Percentiles rank a stretch among this genome's conserved stretches.
These are phyloP conservation scores for Neodiprion virginianus DNA, from an alignment of 1,140 invertebrate species.

Conservation along the genomic window DNA sequence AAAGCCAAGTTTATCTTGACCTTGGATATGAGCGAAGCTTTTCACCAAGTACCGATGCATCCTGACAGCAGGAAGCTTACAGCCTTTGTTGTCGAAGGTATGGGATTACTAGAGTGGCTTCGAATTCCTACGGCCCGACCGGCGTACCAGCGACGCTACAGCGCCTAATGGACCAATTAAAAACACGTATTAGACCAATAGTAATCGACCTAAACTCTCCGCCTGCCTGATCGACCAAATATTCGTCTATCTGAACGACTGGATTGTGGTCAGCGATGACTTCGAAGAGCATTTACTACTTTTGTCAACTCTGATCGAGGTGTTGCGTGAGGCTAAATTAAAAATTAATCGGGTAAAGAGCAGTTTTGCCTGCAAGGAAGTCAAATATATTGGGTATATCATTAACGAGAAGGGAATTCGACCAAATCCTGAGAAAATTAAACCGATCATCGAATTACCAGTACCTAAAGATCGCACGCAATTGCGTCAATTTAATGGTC, in stretches of 20 bases:
- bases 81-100: too few relatives aligned
- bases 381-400: slow-evolving; percentile 24
- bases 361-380: background rate
- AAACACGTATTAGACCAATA: too few relatives aligned
- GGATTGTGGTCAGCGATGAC: slow-evolving; percentile 14
- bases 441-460: slow-evolving; percentile 11
- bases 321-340: too few relatives aligned
- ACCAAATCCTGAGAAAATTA: slow-evolving; percentile 14
- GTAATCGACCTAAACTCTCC: too few relatives aligned
- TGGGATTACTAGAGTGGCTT: too few relatives aligned
- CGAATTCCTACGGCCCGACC: too few relatives aligned
- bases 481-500: slow-evolving; percentile 5
- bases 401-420: slow-evolving; percentile 20
- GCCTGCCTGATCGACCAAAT: background rate
- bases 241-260: slow-evolving; percentile 22
- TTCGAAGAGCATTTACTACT: slow-evolving; percentile 11
- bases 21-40: background rate
- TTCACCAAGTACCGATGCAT: too few relatives aligned
- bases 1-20: background rate
- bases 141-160: too few relatives aligned
- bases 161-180: too few relatives aligned
- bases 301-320: too few relatives aligned
- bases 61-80: too few relatives aligned
- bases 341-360: too few relatives aligned
- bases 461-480: slow-evolving; percentile 8